Base-by-base conservation (phyloP, 2,113 vertebrate genomes). In the Hylia prasina region DNA sequence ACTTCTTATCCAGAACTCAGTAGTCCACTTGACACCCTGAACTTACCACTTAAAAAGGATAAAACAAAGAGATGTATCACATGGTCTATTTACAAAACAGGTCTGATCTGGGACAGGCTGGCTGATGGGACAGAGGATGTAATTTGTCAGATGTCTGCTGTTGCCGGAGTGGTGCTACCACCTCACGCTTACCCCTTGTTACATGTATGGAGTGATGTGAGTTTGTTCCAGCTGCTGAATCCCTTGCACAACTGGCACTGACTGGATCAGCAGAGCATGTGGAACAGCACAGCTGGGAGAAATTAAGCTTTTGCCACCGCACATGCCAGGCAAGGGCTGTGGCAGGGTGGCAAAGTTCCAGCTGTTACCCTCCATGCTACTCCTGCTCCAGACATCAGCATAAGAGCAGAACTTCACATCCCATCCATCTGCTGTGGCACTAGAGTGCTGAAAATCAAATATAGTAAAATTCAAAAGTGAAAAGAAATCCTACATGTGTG, bases 61-160 rank as follows among this genome's bases (percentile, higher is more conserved):
- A 25, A 56, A 81, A 87, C 21, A 37, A 42, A 73, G 58, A 56
- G 23, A 35, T 54, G 3, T 4, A 50, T 35, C 39, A 18, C 35
- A 21, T 2, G 4, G 4, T 50, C 20, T 39, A 30, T 24, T 83
- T 42, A 56, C 1, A 12, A 25, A 81, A 9, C 20, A 13, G 22
- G 19, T 44, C 54, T 17, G 15, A 31, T 9, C 27, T 0, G 0
- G 25, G 60, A 6, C 11, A 47, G 42, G 15, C 3, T 56, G 57
- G 35, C 37, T 78, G 45, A 40, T 1, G 12, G 44, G 63, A 45
- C 17, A 37, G 23, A 33, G 45, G 17, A 39, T 13, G 19, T 18
- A 8, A 31, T 58, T 40, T 76, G 71, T 44, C 51, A 37, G 53
- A 23, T n/a, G 23, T 68, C 66, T 82, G 51, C 57, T 16, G 0